Base-by-base conservation (phyloP, 2,797 vertebrate genomes). In the Microctenopoma steveboyesi region DNA sequence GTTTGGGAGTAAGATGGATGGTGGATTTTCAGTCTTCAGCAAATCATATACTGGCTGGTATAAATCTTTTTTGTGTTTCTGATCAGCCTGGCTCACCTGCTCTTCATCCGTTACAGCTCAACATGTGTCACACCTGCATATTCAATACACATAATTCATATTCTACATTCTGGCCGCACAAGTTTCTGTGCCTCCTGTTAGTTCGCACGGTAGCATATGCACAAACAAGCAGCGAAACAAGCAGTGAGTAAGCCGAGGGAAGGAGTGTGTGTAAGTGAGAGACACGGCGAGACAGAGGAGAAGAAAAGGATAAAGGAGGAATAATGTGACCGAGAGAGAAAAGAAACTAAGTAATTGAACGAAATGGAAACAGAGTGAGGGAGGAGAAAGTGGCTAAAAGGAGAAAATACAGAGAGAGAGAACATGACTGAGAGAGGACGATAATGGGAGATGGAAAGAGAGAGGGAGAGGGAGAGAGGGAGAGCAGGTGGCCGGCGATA, bases 401-500 rank as follows among this genome's bases (percentile, higher is more conserved):
- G 53, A 18, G 40, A 40, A 39, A 25, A 48, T 3, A 64, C n/a
- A 54, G 50, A n/a, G 71, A 25, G 13, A 46, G 58, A 54, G 69
- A 84, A 72, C 82, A 81, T 74, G 51, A 76, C 64, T 81, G 57
- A 60, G 66, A 3, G 16, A 42, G 60, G 27, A 27, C 4, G 64
- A 79, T 79, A 77, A 78, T 69, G 47, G 60, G 53, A 74, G 63
- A 69, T 11, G 48, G 54, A 62, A 52, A 68, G 57, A 58, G 51
- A 72, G 54, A 59, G 49, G 64, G 57, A 58, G 54, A 71, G 55
- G 49, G 33, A 50, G 75, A 70, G 64, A 50, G 63, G 66, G 78
- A 74, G 79, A 85, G 83, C 85, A 89, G 89, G 90, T 89, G 90
- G 88, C 69, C 73, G 55, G 81, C 76, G 57, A 86, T 86, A 84